Conservation (phyloP, 2,888 invertebrate species). For the Aethes cnicana region DNA sequence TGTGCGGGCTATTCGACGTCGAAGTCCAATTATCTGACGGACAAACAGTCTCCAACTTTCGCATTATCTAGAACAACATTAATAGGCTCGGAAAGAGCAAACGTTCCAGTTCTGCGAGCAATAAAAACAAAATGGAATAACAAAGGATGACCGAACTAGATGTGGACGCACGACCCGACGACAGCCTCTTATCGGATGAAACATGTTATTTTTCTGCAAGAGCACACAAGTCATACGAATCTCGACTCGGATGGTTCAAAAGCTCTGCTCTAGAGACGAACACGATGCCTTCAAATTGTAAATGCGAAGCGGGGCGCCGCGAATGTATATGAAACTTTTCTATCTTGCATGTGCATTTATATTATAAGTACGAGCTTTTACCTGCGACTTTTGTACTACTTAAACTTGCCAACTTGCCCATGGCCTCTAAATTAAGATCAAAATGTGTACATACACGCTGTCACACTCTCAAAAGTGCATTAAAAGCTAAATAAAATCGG, state of each 20-base stretch:
- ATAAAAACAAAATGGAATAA: slow-evolving; percentile 63
- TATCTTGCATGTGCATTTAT: background rate
- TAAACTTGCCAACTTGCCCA: too few species aligned
- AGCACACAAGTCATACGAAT: slow-evolving; percentile 68
- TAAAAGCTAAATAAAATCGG: too few species aligned
- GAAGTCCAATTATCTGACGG: slow-evolving; percentile 12
- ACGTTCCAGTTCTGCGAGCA: slow-evolving; percentile 44
- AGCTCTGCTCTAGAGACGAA: slow-evolving; percentile 46
- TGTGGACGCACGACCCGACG: slow-evolving; percentile 63
- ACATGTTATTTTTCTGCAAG: slow-evolving; percentile 72
- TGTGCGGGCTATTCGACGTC: slow-evolving; percentile 3
- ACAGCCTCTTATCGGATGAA: slow-evolving; percentile 74
- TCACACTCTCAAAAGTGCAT: too few species aligned
- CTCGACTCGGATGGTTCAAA: slow-evolving; percentile 56
- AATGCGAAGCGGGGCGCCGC: background rate
- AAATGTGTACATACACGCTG: too few species aligned
- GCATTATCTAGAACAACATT: slow-evolving; percentile 35
- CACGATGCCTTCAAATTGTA: slow-evolving; percentile 44
- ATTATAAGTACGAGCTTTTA: too few species aligned
- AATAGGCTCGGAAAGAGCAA: slow-evolving; percentile 38
- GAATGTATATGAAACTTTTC: background rate
- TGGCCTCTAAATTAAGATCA: too few species aligned
- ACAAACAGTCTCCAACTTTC: slow-evolving; percentile 25
- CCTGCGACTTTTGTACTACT: too few species aligned
- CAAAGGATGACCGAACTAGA: slow-evolving; percentile 64